Evolutionary conservation across 2,113 vertebrate species (phyloP).

Genomic region (Promerops cafer): DNA sequence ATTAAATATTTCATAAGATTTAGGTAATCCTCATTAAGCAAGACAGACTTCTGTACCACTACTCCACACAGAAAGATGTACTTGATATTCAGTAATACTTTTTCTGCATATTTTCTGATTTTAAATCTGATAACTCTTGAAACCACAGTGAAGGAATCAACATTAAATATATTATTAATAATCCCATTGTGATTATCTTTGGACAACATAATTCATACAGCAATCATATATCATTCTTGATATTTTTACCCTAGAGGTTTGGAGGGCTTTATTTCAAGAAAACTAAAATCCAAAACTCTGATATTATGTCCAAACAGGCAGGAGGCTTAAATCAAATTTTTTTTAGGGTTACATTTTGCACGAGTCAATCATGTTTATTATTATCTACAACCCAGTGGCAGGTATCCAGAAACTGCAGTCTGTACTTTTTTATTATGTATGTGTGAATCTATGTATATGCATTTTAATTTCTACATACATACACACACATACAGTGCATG

Average conservation of each 20-base stretch:
- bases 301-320: background rate
- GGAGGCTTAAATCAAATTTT: background rate
- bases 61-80: background rate
- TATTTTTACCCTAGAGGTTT: background rate
- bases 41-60: background rate
- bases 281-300: background rate
- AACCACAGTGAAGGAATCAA: background rate
- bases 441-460: background rate
- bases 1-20: background rate
- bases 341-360: background rate
- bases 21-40: background rate
- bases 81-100: background rate
- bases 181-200: background rate
- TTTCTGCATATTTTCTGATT: background rate
- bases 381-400: background rate
- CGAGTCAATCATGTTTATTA: background rate
- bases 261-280: background rate
- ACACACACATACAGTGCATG: rapidly evolving
- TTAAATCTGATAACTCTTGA: background rate
- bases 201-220: background rate
- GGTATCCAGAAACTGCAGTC: background rate
- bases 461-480: background rate
- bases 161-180: background rate
- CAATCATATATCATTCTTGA: background rate
- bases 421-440: background rate